These are phyloP conservation scores for Dasysyrphus tricinctus DNA, from an alignment of 2,888 invertebrate genomes.

Conservation along the genomic window DNA sequence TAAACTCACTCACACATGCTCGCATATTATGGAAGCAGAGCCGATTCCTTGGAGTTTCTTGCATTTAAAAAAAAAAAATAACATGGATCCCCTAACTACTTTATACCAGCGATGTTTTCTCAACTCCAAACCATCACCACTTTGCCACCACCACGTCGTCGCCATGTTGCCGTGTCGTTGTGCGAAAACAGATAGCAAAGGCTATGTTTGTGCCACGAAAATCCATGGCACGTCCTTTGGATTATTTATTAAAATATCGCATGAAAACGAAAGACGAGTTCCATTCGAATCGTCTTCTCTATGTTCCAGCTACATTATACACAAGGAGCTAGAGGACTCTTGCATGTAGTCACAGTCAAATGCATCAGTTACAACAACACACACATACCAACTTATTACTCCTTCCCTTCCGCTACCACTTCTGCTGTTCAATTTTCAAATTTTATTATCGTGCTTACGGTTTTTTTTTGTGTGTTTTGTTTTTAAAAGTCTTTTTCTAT, in stretches of 20 bases:
- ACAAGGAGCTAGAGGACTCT: not conserved
- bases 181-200: constrained; percentile 73
- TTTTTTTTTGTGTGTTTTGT: constrained; percentile 4
- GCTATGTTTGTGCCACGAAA: constrained; percentile 69
- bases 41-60: constrained; percentile 56
- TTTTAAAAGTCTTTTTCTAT: constrained; percentile 28
- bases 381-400: not conserved
- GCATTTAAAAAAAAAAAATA: constrained; percentile 46
- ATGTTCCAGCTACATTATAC: not conserved
- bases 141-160: constrained; percentile 8
- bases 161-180: constrained; percentile 46
- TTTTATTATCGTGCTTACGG: constrained; percentile 70
- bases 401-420: not conserved
- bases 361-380: constrained; percentile 32
- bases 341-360: constrained; percentile 53
- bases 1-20: constrained; percentile 39
- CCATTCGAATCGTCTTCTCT: constrained; percentile 51
- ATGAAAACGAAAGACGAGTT: constrained; percentile 68
- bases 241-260: constrained; percentile 76
- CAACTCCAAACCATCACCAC: constrained; percentile 6
- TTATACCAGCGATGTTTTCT: constrained; percentile 16
- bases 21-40: constrained; percentile 13
- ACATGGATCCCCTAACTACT: constrained; percentile 3
- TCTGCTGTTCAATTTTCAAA: constrained; percentile 69
- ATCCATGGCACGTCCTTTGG: constrained; percentile 73